Percentiles rank a stretch among this genome's conserved stretches.
Conservation (phyloP, 2,888 invertebrate species). For the Strigamia maritima region DNA sequence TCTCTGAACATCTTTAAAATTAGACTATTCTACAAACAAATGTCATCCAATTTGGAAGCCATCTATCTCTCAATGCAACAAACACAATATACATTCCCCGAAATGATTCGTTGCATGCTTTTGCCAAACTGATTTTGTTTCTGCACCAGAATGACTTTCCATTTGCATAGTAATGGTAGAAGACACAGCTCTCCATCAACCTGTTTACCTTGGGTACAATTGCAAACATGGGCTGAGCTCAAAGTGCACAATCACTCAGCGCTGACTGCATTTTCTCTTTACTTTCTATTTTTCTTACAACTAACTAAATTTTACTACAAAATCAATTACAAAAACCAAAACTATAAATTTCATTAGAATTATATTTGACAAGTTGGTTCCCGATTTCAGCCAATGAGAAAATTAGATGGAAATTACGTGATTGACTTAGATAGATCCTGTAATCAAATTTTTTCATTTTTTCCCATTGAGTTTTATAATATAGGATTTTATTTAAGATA, state of each 20-base stretch:
- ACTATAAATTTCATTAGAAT: background rate
- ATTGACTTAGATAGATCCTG: too few species aligned
- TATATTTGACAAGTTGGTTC: background rate
- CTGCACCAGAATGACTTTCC: conserved; percentile 13
- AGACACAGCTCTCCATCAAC: conserved; percentile 21
- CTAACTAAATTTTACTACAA: background rate
- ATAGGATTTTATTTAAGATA: too few species aligned
- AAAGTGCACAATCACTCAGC: background rate
- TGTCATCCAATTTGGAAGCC: conserved; percentile 18
- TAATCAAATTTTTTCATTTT: too few species aligned
- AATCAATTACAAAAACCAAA: background rate
- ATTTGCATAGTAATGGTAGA: conserved; percentile 21
- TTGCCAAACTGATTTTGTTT: conserved; percentile 26
- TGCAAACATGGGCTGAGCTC: conserved; percentile 5
- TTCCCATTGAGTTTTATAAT: too few species aligned
- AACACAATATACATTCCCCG: background rate
- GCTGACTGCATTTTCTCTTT: background rate
- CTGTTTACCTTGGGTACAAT: background rate
- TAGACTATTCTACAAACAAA: background rate
- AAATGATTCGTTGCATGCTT: conserved; percentile 7
- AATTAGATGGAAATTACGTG: too few species aligned
- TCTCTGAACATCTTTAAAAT: background rate
- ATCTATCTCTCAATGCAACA: background rate
- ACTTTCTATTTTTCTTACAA: background rate
- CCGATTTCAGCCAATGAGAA: too few species aligned